Evolutionary conservation across 2,797 vertebrate genomes (phyloP).

Genomic region (Threskiornis aethiopicus): DNA sequence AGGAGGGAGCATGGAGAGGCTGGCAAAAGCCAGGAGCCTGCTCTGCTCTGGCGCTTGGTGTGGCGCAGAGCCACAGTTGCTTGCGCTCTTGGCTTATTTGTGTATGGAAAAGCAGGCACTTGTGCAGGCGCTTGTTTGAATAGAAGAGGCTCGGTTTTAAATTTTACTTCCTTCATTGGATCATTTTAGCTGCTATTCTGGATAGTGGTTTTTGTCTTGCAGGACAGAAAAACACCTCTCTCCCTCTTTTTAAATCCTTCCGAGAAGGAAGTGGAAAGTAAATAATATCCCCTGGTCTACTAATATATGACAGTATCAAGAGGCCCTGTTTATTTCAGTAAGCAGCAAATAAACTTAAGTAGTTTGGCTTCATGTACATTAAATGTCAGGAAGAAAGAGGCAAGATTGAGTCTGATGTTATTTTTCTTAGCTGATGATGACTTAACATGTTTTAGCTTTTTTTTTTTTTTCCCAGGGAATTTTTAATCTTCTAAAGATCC

Average conservation of each 20-base stretch:
- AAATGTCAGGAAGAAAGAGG: neutral
- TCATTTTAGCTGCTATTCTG: neutral
- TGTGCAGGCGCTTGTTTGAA: neutral
- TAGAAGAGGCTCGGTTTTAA: neutral
- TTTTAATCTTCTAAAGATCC: neutral
- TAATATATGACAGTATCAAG: neutral
- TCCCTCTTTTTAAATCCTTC: neutral
- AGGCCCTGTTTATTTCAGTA: neutral
- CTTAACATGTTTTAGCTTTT: neutral
- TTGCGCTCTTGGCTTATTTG: neutral
- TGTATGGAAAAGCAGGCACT: neutral
- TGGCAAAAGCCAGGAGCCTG: neutral
- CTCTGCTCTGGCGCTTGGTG: neutral
- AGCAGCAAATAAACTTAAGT: neutral
- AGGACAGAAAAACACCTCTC: neutral
- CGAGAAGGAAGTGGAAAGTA: neutral
- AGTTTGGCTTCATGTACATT: neutral
- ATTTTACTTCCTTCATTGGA: neutral
- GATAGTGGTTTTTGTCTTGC: neutral
- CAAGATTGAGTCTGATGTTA: neutral
- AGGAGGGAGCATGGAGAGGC: neutral
- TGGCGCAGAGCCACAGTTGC: neutral
- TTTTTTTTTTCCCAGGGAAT: too few species aligned
- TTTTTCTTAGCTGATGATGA: neutral
- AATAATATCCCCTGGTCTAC: neutral